phyloP scores from a whole-genome alignment of 2,797 vertebrate species.

The Helicolenus hilgendorfi region DNA sequence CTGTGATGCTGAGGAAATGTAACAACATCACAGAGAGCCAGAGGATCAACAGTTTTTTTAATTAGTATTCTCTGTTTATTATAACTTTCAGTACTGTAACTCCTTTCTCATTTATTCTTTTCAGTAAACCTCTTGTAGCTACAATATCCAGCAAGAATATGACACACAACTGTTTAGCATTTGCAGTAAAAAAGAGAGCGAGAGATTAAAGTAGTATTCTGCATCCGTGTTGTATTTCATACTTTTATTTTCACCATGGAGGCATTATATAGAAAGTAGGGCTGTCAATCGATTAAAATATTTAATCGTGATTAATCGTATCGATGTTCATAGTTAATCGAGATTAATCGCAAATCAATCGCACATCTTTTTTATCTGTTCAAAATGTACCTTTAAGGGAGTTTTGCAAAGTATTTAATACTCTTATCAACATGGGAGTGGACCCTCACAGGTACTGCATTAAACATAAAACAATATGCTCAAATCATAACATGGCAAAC shows the following conservation, averaged over 20 bases:
- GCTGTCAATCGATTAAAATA: too few species aligned
- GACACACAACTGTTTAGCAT: neutral
- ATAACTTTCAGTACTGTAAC: neutral
- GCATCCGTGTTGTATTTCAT: neutral
- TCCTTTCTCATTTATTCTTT: neutral
- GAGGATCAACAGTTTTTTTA: neutral
- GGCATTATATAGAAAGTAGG: neutral
- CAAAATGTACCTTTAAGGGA: too few species aligned
- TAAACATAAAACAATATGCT: too few species aligned
- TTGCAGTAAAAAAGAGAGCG: neutral
- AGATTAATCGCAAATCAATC: too few species aligned
- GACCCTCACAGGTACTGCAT: too few species aligned
- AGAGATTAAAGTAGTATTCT: neutral
- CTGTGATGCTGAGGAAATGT: conserved; percentile 31
- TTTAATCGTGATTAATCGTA: too few species aligned
- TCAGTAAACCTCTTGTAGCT: neutral
- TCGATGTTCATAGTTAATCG: too few species aligned
- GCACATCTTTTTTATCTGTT: too few species aligned
- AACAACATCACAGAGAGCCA: conserved; percentile 5
- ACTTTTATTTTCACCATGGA: neutral
- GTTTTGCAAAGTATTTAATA: too few species aligned
- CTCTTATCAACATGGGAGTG: too few species aligned
- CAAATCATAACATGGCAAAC: too few species aligned
- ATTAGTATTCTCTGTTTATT: neutral
- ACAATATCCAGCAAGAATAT: neutral